Evolutionary conservation across 2,113 vertebrate species (phyloP).

Genomic region (Tympanuchus pallidicinctus): DNA sequence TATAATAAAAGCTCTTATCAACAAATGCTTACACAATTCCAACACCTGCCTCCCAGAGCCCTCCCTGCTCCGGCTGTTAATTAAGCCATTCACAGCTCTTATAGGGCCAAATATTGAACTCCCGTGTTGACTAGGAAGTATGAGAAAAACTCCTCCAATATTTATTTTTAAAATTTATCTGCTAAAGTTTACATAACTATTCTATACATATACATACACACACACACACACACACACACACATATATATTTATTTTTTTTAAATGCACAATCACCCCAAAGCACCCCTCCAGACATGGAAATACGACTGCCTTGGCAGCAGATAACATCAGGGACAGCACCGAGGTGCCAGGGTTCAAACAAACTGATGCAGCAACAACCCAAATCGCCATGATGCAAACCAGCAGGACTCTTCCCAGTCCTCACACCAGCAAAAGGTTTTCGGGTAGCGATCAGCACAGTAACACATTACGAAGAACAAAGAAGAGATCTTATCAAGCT

Average conservation of each 20-base stretch:
- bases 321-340: background rate
- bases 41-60: conserved; percentile 45
- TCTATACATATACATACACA: background rate
- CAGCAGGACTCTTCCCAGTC: background rate
- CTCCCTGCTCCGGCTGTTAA: conserved; percentile 14
- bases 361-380: background rate
- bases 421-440: background rate
- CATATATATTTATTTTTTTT: too few species aligned
- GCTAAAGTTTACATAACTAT: background rate
- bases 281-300: background rate
- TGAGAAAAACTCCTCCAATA: conserved; percentile 20
- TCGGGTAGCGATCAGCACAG: background rate
- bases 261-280: background rate
- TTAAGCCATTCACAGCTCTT: conserved; percentile 51
- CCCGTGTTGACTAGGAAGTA: background rate
- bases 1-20: conserved; percentile 40
- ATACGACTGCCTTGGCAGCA: background rate
- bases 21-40: conserved; percentile 24
- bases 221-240: too few species aligned
- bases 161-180: conserved; percentile 8
- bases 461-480: background rate
- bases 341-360: background rate
- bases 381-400: background rate
- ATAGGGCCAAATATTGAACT: conserved; percentile 2
- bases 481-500: background rate